These are phyloP conservation scores for Catharus fuscescens DNA, from an alignment of 2,113 vertebrate genomes.

Conservation along the genomic window DNA sequence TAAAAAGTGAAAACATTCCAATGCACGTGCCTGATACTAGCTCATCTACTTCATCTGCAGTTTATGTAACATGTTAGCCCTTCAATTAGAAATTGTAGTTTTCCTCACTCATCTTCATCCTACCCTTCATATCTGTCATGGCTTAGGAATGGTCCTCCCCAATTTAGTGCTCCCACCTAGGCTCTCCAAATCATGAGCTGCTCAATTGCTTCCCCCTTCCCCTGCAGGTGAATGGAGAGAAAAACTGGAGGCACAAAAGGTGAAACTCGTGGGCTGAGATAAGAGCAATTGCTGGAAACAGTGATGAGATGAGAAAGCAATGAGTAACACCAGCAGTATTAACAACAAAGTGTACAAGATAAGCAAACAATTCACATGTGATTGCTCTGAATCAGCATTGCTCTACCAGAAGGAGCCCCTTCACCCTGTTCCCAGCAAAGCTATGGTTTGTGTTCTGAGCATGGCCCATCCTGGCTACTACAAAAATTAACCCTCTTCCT, in stretches of 20 bases:
- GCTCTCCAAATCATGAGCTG: neutral
- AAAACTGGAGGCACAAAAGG: neutral
- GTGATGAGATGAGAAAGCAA: neutral
- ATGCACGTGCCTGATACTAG: neutral
- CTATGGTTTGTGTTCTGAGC: neutral
- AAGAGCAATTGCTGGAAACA: neutral
- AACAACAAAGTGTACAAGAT: neutral
- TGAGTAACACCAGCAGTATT: neutral
- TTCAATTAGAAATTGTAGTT: neutral
- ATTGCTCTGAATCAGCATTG: neutral
- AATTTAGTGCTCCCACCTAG: fast-evolving
- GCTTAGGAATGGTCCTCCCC: too few relatives aligned
- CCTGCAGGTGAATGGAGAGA: neutral
- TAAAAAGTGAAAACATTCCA: neutral
- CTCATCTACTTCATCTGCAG: neutral
- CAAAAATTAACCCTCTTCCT: neutral
- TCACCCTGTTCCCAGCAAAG: neutral
- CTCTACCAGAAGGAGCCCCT: neutral
- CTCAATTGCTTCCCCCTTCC: fast-evolving
- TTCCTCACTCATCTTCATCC: neutral
- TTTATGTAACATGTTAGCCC: neutral
- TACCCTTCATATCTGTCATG: neutral
- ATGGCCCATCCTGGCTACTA: neutral
- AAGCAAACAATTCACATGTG: neutral
- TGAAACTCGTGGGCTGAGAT: neutral